Percentiles rank a stretch among this genome's conserved stretches.
Evolutionary conservation across 2,888 invertebrate genomes (phyloP).

Genomic region (Physocephala rufipes): DNA sequence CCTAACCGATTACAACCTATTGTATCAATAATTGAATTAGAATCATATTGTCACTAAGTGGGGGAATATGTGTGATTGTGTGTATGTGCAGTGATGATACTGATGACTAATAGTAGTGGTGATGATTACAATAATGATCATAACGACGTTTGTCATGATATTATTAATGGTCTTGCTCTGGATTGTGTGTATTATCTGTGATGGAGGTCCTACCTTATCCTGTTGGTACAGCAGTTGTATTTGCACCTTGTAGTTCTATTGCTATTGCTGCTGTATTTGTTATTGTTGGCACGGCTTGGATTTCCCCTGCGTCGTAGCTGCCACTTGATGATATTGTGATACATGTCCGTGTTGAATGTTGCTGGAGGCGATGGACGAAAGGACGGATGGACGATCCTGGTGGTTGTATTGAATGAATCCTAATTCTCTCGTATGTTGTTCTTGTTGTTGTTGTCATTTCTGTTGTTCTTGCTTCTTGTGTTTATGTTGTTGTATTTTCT

Average conservation of each 20-base stretch:
- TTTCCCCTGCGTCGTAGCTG: slow-evolving; percentile 48
- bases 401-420: no score
- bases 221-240: neutral
- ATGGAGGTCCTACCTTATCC: no score
- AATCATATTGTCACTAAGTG: neutral
- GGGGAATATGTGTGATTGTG: no score
- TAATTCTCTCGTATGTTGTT: neutral
- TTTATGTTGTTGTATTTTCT: no score
- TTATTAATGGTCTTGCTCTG: no score
- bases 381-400: no score
- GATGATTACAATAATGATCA: slow-evolving; percentile 12
- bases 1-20: slow-evolving; percentile 22
- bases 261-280: slow-evolving; percentile 27
- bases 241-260: neutral
- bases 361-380: no score
- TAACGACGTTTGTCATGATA: no score
- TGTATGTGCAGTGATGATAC: no score
- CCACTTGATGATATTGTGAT: neutral
- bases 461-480: no score
- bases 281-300: slow-evolving; percentile 41
- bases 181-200: no score
- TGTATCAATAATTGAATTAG: slow-evolving; percentile 22
- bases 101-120: neutral
- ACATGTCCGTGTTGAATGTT: slow-evolving; percentile 13
- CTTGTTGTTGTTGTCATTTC: no score